phyloP scores from a whole-genome alignment of 2,797 vertebrate genomes.

The Spinus pinus region DNA sequence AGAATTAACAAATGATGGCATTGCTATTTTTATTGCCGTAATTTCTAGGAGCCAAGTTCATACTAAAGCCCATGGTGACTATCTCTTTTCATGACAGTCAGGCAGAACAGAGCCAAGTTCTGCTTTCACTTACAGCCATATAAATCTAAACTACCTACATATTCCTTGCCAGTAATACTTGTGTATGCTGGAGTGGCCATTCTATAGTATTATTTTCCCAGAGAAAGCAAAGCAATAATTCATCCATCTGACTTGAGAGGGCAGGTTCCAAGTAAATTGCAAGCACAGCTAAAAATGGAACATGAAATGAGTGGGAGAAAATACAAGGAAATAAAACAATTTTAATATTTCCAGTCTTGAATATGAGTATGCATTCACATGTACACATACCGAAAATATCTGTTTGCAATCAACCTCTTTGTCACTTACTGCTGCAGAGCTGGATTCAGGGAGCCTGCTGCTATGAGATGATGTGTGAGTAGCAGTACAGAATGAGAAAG shows the following conservation, averaged over 20 bases:
- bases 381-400: not conserved
- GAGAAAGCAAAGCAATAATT: slow-evolving; percentile 44
- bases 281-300: slow-evolving; percentile 29
- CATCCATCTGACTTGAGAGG: not conserved
- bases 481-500: not conserved
- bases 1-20: slow-evolving; percentile 41
- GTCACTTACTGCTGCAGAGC: slow-evolving; percentile 12
- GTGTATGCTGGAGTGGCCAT: not conserved
- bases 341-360: slow-evolving; percentile 8
- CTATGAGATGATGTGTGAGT: not conserved
- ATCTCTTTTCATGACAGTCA: slow-evolving; percentile 50
- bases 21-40: slow-evolving; percentile 37
- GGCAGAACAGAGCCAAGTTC: slow-evolving; percentile 30
- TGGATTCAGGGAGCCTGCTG: not conserved
- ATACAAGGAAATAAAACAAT: not conserved
- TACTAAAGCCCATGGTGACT: slow-evolving; percentile 47
- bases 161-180: slow-evolving; percentile 40
- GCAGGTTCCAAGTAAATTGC: slow-evolving; percentile 24
- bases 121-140: slow-evolving; percentile 55
- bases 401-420: slow-evolving; percentile 40
- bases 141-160: slow-evolving; percentile 56
- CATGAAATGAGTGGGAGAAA: not conserved
- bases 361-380: not conserved
- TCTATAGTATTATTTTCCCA: slow-evolving; percentile 32
- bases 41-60: slow-evolving; percentile 44